A percentile compares a stretch with the other conserved stretches of the same genome.
These are phyloP conservation scores for Varanus komodoensis DNA, from an alignment of 2,113 vertebrate genomes.

Conservation along the genomic window DNA sequence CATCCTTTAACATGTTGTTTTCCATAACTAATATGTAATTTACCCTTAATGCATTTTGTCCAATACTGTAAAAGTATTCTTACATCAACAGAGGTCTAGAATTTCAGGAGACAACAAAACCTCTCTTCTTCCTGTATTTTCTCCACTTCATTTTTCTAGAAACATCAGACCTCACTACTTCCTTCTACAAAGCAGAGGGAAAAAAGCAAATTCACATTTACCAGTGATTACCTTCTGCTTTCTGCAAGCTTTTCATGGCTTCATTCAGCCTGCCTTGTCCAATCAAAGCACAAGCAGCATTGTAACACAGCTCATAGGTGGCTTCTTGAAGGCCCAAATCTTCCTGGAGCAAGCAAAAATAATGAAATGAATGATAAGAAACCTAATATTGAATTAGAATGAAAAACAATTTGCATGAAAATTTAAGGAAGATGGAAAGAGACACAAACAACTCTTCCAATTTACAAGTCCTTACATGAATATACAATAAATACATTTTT, in stretches of 20 bases:
- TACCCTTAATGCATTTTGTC: not conserved
- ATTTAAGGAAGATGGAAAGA: not conserved
- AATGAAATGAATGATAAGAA: constrained; percentile 13
- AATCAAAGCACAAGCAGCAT: constrained; percentile 90
- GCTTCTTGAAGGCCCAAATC: constrained; percentile 91
- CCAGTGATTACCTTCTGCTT: constrained; percentile 89
- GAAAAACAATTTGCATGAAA: not conserved
- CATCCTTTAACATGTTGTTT: not conserved
- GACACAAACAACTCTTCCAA: not conserved
- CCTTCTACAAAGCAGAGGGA: not conserved
- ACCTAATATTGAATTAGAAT: not conserved
- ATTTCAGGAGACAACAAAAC: not conserved
- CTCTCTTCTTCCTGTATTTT: not conserved
- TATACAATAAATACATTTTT: not conserved
- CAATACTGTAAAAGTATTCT: not conserved
- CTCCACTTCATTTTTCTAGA: not conserved
- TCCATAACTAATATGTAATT: not conserved
- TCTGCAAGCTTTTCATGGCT: constrained; percentile 89
- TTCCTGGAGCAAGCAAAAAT: constrained; percentile 79
- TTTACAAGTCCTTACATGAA: not conserved
- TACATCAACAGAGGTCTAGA: not conserved
- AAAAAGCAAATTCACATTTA: constrained; percentile 7
- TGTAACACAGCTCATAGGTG: constrained; percentile 96
- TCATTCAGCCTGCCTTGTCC: constrained; percentile 89
- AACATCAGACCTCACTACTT: not conserved